Evolutionary conservation across 2,888 invertebrate species (phyloP), one percentile per base, ranked within the genome.

Genomic region (Lapara coniferarum): DNA sequence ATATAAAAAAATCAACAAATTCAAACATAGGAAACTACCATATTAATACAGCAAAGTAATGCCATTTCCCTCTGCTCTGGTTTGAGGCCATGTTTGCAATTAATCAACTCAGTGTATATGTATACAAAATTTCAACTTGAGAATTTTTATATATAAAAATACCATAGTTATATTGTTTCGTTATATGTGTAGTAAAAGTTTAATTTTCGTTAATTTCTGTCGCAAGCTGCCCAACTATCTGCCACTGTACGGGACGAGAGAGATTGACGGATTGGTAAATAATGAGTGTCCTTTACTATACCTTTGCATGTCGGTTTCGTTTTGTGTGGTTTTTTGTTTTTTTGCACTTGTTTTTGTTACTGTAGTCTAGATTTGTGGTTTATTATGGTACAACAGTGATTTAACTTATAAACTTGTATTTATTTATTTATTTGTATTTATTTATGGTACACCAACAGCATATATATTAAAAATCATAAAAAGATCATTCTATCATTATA

Each of bases 201-300:
- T 67, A 71, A 72, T 63, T 70, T 63, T 71, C 16, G 69, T 71
- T 56, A 72, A 49, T 75, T 73, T 72, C 72, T 73, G 72, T 75
- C 74, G 75, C 92, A 95, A 96, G 96, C 96, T 96, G 93, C 96
- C 96, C 78, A 96, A 95, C 91, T 96, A 96, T 90, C 94, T 96
- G 78, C 96, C 96, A 74, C 90, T 96, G 76, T 96, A 96, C 89
- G 96, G 96, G 86, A 94, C 94, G 87, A 95, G 95, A 92, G 96
- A 97, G 86, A 95, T 96, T 82, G 96, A 96, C 87, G 96, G 96
- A 92, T 92, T 96, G 96, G 96, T 96, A 95, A 95, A 73, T 66
- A 69, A 71, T 46, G 68, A 72, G 71, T 75, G 37, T 70, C 58
- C 68, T 59, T 46, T 68, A 66, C 56, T 69, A 72, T 66, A 58